Conservation (phyloP, 2,888 invertebrate species). For the Girardia tigrina region DNA sequence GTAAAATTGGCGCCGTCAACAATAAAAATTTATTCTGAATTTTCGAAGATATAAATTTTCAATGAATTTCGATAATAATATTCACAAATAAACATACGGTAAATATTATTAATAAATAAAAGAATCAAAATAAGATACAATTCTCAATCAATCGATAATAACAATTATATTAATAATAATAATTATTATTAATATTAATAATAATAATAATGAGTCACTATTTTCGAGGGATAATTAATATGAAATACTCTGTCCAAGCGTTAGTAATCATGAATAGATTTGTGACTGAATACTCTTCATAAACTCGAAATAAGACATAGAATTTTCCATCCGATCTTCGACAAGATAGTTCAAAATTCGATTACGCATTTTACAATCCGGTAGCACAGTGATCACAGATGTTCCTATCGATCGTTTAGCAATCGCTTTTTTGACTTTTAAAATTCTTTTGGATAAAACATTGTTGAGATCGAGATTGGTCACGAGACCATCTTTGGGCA, state of each 20-base stretch:
- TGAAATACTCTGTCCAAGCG: too few species aligned
- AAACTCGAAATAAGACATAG: not conserved
- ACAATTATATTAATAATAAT: not conserved
- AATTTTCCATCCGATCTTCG: slow-evolving; percentile 12
- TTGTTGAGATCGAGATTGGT: slow-evolving; percentile 11
- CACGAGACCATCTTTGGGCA: not conserved
- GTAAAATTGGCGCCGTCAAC: too few species aligned
- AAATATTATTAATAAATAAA: slow-evolving; percentile 9
- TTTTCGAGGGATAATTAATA: too few species aligned
- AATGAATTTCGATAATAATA: too few species aligned
- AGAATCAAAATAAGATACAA: slow-evolving; percentile 14
- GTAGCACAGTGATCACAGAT: not conserved
- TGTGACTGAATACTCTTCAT: not conserved
- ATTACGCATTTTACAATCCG: not conserved
- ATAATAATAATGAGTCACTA: too few species aligned
- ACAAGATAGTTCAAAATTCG: not conserved
- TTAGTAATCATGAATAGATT: not conserved
- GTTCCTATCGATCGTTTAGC: not conserved
- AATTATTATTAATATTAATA: too few species aligned
- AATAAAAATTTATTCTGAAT: too few species aligned
- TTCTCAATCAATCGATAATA: not conserved
- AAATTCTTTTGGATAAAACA: slow-evolving; percentile 8
- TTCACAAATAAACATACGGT: too few species aligned
- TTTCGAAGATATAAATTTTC: too few species aligned
- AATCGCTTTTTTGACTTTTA: slow-evolving; percentile 5